These are phyloP conservation scores for Phenganax stokvisi DNA, from an alignment of 92 coral and sea anemone species.

Conservation along the genomic window DNA sequence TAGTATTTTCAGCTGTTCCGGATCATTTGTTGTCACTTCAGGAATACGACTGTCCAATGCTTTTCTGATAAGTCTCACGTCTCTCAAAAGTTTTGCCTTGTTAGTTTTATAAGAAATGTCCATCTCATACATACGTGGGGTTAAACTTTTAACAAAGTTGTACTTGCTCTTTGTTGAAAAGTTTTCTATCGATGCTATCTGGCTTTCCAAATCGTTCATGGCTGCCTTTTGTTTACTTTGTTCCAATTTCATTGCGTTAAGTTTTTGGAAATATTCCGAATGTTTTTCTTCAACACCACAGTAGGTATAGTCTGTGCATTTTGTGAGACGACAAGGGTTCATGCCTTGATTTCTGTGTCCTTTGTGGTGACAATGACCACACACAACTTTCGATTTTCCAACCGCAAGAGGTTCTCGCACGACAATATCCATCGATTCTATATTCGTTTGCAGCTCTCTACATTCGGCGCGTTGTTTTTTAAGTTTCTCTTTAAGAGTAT, in stretches of 20 bases:
- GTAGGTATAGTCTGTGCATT: constrained; percentile 44
- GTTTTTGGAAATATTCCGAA: constrained; percentile 37
- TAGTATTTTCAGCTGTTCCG: constrained; percentile 1
- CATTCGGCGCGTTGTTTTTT: constrained; percentile 28
- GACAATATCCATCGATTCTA: constrained; percentile 43
- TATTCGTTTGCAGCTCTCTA: constrained; percentile 36
- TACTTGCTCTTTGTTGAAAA: constrained; percentile 37
- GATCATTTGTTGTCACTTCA: not conserved
- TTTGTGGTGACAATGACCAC: constrained; percentile 47
- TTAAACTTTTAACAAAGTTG: constrained; percentile 21
- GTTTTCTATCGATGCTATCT: constrained; percentile 31
- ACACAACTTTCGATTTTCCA: constrained; percentile 34
- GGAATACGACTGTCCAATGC: constrained; percentile 1
- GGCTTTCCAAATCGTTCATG: constrained; percentile 33
- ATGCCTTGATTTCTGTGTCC: constrained; percentile 42
- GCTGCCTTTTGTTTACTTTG: constrained; percentile 22
- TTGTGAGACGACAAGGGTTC: constrained; percentile 43
- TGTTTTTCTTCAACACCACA: constrained; percentile 48
- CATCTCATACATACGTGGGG: constrained; percentile 21
- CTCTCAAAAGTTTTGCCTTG: constrained; percentile 12
- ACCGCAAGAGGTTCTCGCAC: constrained; percentile 41
- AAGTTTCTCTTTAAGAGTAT: constrained; percentile 22
- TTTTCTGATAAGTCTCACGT: not conserved
- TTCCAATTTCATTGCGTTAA: constrained; percentile 37
- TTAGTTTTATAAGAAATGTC: constrained; percentile 18